Evolutionary conservation across 2,888 invertebrate genomes (phyloP), one percentile per base, ranked within the genome.

Genomic region (Candidula unifasciata): DNA sequence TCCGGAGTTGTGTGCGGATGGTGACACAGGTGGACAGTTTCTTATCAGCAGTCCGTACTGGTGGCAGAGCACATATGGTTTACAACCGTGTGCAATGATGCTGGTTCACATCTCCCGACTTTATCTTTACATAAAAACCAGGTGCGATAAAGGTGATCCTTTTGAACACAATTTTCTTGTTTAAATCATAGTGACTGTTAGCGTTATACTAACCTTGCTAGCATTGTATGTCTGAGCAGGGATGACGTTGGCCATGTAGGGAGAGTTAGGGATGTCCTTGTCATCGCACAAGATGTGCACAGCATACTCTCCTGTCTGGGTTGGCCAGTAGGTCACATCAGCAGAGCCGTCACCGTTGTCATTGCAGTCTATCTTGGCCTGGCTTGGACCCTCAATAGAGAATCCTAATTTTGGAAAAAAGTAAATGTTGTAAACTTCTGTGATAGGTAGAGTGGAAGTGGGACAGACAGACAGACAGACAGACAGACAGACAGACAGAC

Each of bases 301-400:
- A 24, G 97, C 97, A 93, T 97, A 97, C 92, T 97, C 97, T 44
- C 97, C 97, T 6, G 96, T 95, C 33, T 96, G 96, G 13, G 96
- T 97, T 13, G 97, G 97, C 92, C 96, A 95, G 93, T 97, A 97
- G 87, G 96, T 95, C n/a, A 97, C 96, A 92, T 97, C 96, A 57
- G 97, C 97, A 0, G 97, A 97, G 24, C 97, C 97, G 94, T 97
- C 97, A 44, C 96, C 97, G 92, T 97, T 97, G 92, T 97, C 97
- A 87, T 96, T 95, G 91, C 97, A 97, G 91, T 96, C 96, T 88
- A 97, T 97, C 94, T 96, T 96, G 18, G 96, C 96, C 94, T 97
- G 96, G 6, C 97, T 97, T 79, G 97, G 97, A 76, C 97, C 95
- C 92, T 95, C 94, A 88, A 95, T 94, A n/a, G 94, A 94, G 89